Evolutionary conservation across 2,113 vertebrate genomes (phyloP).

Genomic region (Ceyx cyanopectus): DNA sequence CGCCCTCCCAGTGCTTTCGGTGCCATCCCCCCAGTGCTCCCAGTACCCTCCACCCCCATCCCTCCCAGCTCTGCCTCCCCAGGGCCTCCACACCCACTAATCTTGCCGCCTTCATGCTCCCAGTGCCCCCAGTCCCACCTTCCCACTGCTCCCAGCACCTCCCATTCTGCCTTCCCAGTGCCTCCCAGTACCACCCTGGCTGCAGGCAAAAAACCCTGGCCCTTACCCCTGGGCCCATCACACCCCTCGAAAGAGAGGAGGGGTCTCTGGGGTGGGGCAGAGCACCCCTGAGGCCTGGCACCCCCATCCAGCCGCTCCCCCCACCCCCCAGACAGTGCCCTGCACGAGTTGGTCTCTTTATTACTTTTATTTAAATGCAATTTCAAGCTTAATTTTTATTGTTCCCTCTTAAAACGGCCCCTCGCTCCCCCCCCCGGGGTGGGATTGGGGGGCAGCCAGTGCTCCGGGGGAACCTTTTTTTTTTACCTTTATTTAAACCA

Average conservation of each 20-base stretch:
- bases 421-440: not conserved
- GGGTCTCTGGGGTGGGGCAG: too few species aligned
- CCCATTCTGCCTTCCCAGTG: not conserved
- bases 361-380: constrained; percentile 57
- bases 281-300: not conserved
- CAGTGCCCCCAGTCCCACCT: not conserved
- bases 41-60: not conserved
- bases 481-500: constrained; percentile 32
- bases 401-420: not conserved
- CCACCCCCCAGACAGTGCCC: not conserved
- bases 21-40: not conserved
- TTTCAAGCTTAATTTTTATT: not conserved
- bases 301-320: too few species aligned
- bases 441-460: constrained; percentile 24
- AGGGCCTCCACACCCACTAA: too few species aligned
- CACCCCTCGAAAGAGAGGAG: not conserved
- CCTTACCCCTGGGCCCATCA: not conserved
- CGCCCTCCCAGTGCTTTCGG: too few species aligned
- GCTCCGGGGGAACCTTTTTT: not conserved
- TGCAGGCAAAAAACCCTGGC: not conserved
- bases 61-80: too few species aligned
- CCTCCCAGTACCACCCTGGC: not conserved
- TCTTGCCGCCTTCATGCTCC: not conserved
- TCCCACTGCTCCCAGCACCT: not conserved
- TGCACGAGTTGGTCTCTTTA: not conserved